These are phyloP conservation scores for Kryphioiulus occultus DNA, from an alignment of 2,888 invertebrate species.

Conservation along the genomic window DNA sequence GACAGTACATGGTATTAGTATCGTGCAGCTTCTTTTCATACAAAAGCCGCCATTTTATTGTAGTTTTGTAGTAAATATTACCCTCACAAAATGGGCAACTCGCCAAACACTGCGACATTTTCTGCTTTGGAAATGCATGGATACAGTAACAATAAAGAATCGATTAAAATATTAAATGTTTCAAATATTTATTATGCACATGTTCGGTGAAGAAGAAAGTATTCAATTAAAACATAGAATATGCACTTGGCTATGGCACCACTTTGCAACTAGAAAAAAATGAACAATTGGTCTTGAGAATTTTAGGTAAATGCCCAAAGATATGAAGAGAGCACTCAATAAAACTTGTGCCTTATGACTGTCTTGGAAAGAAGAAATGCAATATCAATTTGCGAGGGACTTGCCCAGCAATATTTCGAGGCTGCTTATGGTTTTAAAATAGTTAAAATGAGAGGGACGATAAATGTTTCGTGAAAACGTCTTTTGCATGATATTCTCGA, in stretches of 20 bases:
- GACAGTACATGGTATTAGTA: too few species aligned
- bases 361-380: constrained; percentile 22
- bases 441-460: constrained; percentile 1
- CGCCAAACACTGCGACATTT: too few species aligned
- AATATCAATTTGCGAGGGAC: constrained; percentile 26
- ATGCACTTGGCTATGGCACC: constrained; percentile 35
- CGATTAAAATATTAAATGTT: background rate
- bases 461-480: constrained; percentile 10
- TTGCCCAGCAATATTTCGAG: constrained; percentile 6
- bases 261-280: constrained; percentile 28
- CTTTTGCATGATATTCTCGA: background rate
- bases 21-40: too few species aligned
- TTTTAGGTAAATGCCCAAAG: constrained; percentile 31
- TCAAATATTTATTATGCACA: constrained; percentile 48
- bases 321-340: constrained; percentile 28
- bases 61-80: too few species aligned
- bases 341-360: background rate
- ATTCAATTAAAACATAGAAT: constrained; percentile 26
- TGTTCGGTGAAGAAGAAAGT: constrained; percentile 42
- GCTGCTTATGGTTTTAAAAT: background rate
- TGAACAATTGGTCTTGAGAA: constrained; percentile 30
- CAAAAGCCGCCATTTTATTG: too few species aligned
- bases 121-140: too few species aligned
- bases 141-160: constrained; percentile 8
- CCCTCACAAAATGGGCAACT: too few species aligned